A percentile compares a stretch with the other conserved stretches of the same genome.
These are phyloP conservation scores for Hemicrepidius hirtus DNA, from an alignment of 2,888 invertebrate species.

Conservation along the genomic window DNA sequence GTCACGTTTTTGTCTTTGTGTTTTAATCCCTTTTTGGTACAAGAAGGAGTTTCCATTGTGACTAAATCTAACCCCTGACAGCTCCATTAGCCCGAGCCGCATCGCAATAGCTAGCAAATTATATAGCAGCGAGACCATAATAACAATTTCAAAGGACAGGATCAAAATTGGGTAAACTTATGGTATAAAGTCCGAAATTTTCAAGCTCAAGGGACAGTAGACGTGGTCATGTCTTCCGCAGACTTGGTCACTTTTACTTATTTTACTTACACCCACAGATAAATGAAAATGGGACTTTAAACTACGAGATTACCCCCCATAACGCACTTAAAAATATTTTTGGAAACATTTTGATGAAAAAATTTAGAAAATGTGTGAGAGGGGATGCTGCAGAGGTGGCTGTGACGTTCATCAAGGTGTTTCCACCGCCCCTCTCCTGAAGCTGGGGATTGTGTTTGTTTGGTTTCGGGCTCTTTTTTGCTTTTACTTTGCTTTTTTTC, in stretches of 20 bases:
- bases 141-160: slow-evolving; percentile 38
- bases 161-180: no score
- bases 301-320: no score
- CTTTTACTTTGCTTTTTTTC: slow-evolving; percentile 51
- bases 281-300: no score
- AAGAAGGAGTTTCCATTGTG: slow-evolving; percentile 42
- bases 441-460: slow-evolving; percentile 69
- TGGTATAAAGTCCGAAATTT: no score
- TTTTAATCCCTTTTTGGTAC: slow-evolving; percentile 37
- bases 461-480: slow-evolving; percentile 53
- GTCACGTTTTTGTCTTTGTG: slow-evolving; percentile 50
- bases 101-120: slow-evolving; percentile 59
- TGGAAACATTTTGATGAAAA: slow-evolving; percentile 74
- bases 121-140: slow-evolving; percentile 41
- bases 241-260: no score
- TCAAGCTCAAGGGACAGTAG: no score
- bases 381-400: slow-evolving; percentile 67
- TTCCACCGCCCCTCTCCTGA: slow-evolving; percentile 71
- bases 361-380: slow-evolving; percentile 53
- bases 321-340: no score
- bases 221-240: no score
- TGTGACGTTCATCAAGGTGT: slow-evolving; percentile 74
- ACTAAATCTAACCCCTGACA: slow-evolving; percentile 54
- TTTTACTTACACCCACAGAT: no score
- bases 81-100: slow-evolving; percentile 53